Evolutionary conservation across 2,888 invertebrate genomes (phyloP), one percentile per base, ranked within the genome.

Genomic region (Drosophila hamatofila): DNA sequence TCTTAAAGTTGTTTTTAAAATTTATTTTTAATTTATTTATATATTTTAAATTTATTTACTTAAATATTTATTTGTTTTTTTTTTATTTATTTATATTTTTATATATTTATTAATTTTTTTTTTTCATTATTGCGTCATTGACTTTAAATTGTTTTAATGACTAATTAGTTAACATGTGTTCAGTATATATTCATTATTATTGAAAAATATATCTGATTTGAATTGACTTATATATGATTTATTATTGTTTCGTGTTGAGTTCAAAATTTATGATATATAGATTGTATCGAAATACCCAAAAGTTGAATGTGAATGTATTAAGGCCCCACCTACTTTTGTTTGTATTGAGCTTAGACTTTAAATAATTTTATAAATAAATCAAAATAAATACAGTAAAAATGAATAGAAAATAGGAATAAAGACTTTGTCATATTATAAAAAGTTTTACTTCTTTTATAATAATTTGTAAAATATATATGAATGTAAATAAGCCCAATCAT

Each of bases 251-350:
- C 27, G 27, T 48, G n/a, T 5, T 46, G 46, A 46, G 23, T 42
- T 21, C 7, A 8, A 48, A 48, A 48, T 48, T 27, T 48, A 48
- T 9, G n/a, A 48, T 48, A n/a, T 12, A 48, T 48, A 27, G 48
- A 48, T 48, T 11, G 48, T 11, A 48, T 48, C 27, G 2, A 48
- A 1, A 11, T n/a, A 2, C 27, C 11, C 14, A 48, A 48, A 48
- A 48, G 11, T 27, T n/a, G 48, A 48, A 48, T 48, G 48, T 27
- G 27, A 48, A 23, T 46, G 48, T 30, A 9, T 4, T n/a, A 11
- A n/a, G 6, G 8, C 48, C 27, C 48, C 27, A n/a, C 48, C 48
- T 27, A 27, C 11, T 48, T 25, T 25, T n/a, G 1, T n/a, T 0
- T 16, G 16, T 46, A 46, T 25, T 46, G 46, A 44, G 44, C 44